Base-by-base conservation (phyloP, 2,888 invertebrate species). In the Pomacea canaliculata region DNA sequence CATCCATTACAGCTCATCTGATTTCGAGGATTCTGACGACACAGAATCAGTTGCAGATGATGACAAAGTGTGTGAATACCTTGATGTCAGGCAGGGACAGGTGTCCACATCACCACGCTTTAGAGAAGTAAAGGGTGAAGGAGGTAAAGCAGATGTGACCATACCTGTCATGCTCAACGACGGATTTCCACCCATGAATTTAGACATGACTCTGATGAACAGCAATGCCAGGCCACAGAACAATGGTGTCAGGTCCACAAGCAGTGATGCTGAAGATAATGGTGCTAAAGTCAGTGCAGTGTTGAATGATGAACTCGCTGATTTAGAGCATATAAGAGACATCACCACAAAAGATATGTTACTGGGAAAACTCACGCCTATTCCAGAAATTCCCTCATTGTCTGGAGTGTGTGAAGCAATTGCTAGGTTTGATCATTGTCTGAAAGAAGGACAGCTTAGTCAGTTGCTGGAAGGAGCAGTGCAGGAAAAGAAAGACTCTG, bases 111-210 rank as follows among this genome's bases (percentile, higher is more conserved):
- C 86, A 48, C 85, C 86, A 48, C 76, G 85, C 37, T 86, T 85
- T 76, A 73, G 76, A 56, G 86, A 87, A 79, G 81, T 86, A 23
- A 84, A 84, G 71, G 49, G 70, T 12, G 67, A 49, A 19, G 65
- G 71, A 10, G 78, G 75, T 13, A 76, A 71, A 56, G 67, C 23
- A n/a, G 10, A 12, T 7, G 10, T 69, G 68, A 77, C 78, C 46
- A 74, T 84, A 12, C 84, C 85, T 7, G 76, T 76, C 16, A 79
- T 83, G 73, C 81, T 81, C 49, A 78, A 84, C 80, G 86, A 87
- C 79, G 85, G 85, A 0, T 85, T 83, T 76, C 83, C 84, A 67
- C 86, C 85, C 5, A 86, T 86, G 86, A 86, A 87, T 78, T 77
- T 86, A 16, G 86, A 87, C 70, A 82, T 86, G 81, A 85, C 85